Evolutionary conservation across 2,888 invertebrate genomes (phyloP), one percentile per base, ranked within the genome.

Genomic region (Metalampra italica): DNA sequence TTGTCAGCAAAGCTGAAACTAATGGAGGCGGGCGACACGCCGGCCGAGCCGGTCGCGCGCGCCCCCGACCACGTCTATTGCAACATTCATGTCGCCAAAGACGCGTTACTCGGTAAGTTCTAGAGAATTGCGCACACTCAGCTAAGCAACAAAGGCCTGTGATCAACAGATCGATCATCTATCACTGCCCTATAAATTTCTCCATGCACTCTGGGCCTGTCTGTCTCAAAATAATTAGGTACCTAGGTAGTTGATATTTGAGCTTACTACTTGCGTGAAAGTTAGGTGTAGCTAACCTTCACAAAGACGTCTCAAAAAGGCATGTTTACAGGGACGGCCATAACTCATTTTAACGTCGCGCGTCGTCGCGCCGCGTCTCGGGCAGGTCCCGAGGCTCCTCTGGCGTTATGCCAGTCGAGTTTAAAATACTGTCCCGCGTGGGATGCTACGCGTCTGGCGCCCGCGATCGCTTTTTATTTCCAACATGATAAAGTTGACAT

Each of bases 1-100:
- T 88, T 94, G 66, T 93, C 93, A 60, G 92, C 93, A 43, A 91
- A 92, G 73, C 82, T 93, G 71, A 93, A 92, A 69, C 78, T 94
- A 56, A 93, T 94, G 93, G 89, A 89, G 60, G 76, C 83, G 9
- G 88, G 72, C n/a, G 83, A 82, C 51, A 51, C 77, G 36, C 70
- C 79, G 53, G 67, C 72, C 9, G 83, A 81, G 72, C 82, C 82
- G 29, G 78, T 71, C 59, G 75, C 65, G 56, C 71, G 79, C 59
- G 76, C 82, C 56, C 85, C 84, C 53, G 87, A 84, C 57, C 88
- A 89, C 68, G 74, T 89, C 63, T 89, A 89, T 68, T 87, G 86
- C 74, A 89, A 89, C 59, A 84, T 88, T 55, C 84, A 87, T 60
- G 74, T 84, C 52, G 78, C 77, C 53, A 89, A 88, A 67, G 81